Conservation (phyloP, 2,888 invertebrate species). For the Xanthorhoe spadicearia region DNA sequence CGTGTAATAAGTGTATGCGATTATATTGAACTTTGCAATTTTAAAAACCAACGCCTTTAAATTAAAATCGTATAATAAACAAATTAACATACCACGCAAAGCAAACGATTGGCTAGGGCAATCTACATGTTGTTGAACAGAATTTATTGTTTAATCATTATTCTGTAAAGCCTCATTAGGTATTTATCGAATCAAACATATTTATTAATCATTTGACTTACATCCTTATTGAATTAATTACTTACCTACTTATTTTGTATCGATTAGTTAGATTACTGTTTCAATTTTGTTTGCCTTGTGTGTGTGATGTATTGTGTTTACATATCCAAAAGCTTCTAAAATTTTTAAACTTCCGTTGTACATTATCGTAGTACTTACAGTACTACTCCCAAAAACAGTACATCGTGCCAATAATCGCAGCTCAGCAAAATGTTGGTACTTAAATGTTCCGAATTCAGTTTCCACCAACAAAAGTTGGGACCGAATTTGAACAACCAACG, state of each 20-base stretch:
- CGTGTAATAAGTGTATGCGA: conserved; percentile 64
- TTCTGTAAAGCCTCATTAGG: not conserved
- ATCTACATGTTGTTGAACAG: not conserved
- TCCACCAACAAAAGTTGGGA: not conserved
- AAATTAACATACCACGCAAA: conserved; percentile 13
- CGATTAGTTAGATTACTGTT: not conserved
- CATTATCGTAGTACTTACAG: too few relatives aligned
- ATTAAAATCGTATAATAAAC: conserved; percentile 14
- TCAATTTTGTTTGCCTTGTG: too few relatives aligned
- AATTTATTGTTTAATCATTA: conserved; percentile 3
- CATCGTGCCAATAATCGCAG: too few relatives aligned
- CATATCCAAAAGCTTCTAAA: too few relatives aligned
- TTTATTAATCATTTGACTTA: not conserved
- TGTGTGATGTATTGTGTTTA: too few relatives aligned
- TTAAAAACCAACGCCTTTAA: conserved; percentile 18
- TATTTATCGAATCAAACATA: not conserved
- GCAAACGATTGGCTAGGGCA: conserved; percentile 1
- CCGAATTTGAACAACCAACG: not conserved
- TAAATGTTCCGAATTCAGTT: too few relatives aligned
- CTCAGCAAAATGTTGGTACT: too few relatives aligned
- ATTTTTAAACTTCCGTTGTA: too few relatives aligned
- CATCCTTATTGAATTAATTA: not conserved
- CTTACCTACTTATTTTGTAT: not conserved
- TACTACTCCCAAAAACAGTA: too few relatives aligned
- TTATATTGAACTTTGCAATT: conserved; percentile 59